Conservation (phyloP, 2,113 vertebrate species). For the Uropsilus gracilis region DNA sequence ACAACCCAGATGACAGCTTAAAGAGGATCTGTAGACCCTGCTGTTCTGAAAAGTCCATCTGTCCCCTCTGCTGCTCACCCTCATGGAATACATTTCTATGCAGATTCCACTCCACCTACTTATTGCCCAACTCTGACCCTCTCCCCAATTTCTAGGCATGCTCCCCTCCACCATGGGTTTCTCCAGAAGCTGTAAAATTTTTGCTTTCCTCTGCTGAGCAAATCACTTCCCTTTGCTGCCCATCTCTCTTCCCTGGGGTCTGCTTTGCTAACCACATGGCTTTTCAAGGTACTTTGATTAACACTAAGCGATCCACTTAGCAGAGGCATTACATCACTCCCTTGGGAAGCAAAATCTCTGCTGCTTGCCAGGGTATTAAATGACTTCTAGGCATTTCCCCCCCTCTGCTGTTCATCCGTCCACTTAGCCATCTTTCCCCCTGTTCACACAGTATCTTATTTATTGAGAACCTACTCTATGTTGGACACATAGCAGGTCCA, state of each 20-base stretch:
- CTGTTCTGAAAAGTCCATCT: background rate
- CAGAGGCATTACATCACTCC: background rate
- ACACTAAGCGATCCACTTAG: background rate
- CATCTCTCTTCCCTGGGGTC: background rate
- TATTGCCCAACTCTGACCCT: background rate
- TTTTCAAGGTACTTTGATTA: background rate
- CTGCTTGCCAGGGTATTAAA: background rate
- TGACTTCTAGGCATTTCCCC: background rate
- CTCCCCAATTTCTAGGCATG: background rate
- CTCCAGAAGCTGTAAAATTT: background rate
- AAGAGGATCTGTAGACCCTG: background rate
- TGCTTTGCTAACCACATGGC: background rate
- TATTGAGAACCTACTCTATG: background rate
- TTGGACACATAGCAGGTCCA: background rate
- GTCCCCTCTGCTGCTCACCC: background rate
- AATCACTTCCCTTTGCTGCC: background rate
- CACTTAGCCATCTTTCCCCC: no score
- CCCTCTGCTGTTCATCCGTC: background rate
- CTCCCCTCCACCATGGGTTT: background rate
- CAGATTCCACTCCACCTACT: background rate
- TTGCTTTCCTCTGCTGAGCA: background rate
- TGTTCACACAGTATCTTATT: background rate
- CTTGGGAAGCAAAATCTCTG: background rate
- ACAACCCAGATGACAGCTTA: background rate
- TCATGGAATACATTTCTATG: background rate